Percentiles rank a stretch among this genome's conserved stretches.
Conservation (phyloP, 2,113 vertebrate genomes). For the Glareola pratincola region DNA sequence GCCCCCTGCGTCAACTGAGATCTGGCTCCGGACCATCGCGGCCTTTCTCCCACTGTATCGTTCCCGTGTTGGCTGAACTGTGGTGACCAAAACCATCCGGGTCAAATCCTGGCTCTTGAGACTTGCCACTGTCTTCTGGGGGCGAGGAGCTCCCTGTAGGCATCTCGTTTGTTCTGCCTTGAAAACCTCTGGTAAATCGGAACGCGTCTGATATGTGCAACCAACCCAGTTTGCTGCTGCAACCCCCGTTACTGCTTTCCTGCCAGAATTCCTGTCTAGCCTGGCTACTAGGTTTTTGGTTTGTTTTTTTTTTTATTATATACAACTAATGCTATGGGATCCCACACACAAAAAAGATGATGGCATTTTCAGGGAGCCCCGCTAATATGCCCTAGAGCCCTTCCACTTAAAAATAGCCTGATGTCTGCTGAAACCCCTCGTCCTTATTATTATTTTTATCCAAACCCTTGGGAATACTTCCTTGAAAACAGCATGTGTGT, state of each 20-base stretch:
- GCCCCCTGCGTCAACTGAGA: background rate
- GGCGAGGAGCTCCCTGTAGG: background rate
- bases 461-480: background rate
- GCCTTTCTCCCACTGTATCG: background rate
- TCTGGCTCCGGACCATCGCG: background rate
- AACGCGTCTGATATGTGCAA: background rate
- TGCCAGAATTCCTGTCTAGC: background rate
- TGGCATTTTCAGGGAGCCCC: background rate
- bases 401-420: constrained; percentile 32
- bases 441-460: constrained; percentile 34
- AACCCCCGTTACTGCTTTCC: background rate
- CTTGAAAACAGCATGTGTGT: constrained; percentile 31
- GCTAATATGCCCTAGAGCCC: background rate
- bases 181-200: background rate
- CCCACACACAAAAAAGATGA: background rate
- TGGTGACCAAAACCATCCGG: background rate
- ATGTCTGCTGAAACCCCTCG: background rate
- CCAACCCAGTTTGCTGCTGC: background rate
- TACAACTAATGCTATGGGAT: background rate
- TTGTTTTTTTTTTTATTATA: background rate
- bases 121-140: background rate
- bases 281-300: background rate
- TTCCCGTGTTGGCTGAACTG: background rate
- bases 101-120: background rate
- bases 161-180: background rate